Percentiles rank a stretch among this genome's conserved stretches.
These are phyloP conservation scores for Diarsia mendica DNA, from an alignment of 2,888 invertebrate genomes.

Conservation along the genomic window DNA sequence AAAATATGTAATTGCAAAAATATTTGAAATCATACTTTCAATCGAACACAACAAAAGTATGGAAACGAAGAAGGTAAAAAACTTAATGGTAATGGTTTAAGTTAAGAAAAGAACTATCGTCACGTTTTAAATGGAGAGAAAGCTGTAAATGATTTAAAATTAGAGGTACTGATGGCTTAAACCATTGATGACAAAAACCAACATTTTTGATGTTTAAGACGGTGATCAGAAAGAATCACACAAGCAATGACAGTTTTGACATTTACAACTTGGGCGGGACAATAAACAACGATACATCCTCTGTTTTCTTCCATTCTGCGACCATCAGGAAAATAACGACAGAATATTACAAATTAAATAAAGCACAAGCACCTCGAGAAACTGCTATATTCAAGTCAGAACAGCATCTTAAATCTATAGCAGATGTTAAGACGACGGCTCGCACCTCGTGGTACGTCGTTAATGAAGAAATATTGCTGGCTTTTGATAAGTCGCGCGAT, in stretches of 20 bases:
- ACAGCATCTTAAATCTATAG: constrained; percentile 71
- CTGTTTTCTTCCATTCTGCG: constrained; percentile 38
- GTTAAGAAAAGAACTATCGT: constrained; percentile 41
- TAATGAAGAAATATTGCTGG: constrained; percentile 89
- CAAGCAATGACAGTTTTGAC: constrained; percentile 27
- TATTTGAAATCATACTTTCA: constrained; percentile 53
- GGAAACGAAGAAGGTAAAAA: constrained; percentile 36
- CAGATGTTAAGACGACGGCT: constrained; percentile 77
- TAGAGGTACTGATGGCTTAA: constrained; percentile 14
- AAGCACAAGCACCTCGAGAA: constrained; percentile 40
- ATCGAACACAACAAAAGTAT: constrained; percentile 52
- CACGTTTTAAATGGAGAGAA: constrained; percentile 53
- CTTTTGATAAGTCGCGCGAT: constrained; percentile 84
- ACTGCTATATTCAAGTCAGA: constrained; percentile 54
- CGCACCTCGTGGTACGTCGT: constrained; percentile 80
- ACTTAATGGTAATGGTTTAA: constrained; percentile 30
- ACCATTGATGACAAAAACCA: constrained; percentile 9
- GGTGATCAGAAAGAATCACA: constrained; percentile 8
- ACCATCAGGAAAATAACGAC: constrained; percentile 38
- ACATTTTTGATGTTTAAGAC: constrained; percentile 1
- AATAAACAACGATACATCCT: constrained; percentile 41
- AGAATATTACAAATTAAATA: constrained; percentile 54
- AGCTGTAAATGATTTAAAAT: constrained; percentile 39
- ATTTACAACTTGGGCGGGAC: constrained; percentile 34
- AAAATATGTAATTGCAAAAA: constrained; percentile 48